Evolutionary conservation across 2,113 vertebrate species (phyloP), one percentile per base, ranked within the genome.

Genomic region (Grallaria varia): DNA sequence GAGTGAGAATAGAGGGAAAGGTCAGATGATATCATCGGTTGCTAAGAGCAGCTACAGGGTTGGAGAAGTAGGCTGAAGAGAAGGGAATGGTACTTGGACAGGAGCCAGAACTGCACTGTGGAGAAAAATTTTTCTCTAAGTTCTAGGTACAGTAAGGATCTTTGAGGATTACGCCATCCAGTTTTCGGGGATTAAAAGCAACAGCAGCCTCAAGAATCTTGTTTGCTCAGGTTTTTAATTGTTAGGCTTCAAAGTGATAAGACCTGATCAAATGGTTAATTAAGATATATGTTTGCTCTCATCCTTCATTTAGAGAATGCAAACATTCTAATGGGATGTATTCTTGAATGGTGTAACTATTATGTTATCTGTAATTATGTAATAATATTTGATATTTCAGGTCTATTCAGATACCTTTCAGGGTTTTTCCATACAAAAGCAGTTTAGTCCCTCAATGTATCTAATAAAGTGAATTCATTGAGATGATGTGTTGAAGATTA

Each of bases 401-500:
- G 25, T 86, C 20, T 82, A n/a, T 59, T 85, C 56, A 33, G 47
- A 45, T 31, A 55, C 25, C 5, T 75, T 74, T 77, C 64, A 69
- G 52, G 8, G 3, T 24, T 87, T 92, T 87, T 75, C 87, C 4
- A 33, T 80, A 80, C 23, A 47, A 62, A 86, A 94, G 53, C 23
- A 62, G 40, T 85, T 92, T 69, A 84, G 59, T 37, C 6, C 33
- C 56, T 83, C 68, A 35, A 17, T 39, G 24, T 77, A 86, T 44
- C 42, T 66, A 80, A 66, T 39, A 53, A 84, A 89, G 39, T 82
- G 63, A 72, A 90, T 96, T 90, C 79, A 63, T 27, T 84, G 90
- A 94, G 79, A 93, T 77, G 79, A 67, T 59, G 13, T 84, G 72
- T 84, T 80, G 68, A 88, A 91, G 93, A 96, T 92, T 74, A 80